Percentiles rank a stretch among this genome's conserved stretches.
Evolutionary conservation across 2,113 vertebrate species (phyloP).

Genomic region (Geothlypis trichas): DNA sequence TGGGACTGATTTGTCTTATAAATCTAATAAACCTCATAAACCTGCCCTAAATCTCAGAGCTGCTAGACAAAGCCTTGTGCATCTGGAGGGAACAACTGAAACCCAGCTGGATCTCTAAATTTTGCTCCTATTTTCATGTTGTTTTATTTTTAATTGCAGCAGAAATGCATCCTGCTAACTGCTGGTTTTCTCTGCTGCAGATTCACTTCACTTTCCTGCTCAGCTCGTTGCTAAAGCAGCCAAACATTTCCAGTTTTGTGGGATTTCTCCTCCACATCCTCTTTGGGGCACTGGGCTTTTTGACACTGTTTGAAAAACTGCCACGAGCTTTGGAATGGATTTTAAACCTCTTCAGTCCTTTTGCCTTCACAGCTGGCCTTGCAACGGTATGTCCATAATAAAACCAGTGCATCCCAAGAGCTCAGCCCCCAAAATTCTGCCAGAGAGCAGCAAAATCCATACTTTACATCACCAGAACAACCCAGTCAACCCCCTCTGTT

Average conservation of each 20-base stretch:
- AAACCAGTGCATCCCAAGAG: background rate
- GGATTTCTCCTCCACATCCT: constrained; percentile 80
- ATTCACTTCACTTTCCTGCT: constrained; percentile 89
- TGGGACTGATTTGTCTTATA: background rate
- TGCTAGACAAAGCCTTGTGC: background rate
- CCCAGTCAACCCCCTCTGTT: background rate
- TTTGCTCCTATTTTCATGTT: background rate
- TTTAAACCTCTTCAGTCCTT: constrained; percentile 83
- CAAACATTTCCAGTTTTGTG: constrained; percentile 79
- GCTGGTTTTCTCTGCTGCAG: constrained; percentile 48
- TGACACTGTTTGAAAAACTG: constrained; percentile 75
- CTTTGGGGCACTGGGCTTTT: constrained; percentile 79
- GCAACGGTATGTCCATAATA: constrained; percentile 71
- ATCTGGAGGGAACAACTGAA: background rate
- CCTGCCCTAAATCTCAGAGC: background rate
- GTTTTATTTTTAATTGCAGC: background rate
- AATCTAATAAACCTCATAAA: background rate
- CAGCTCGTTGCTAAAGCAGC: constrained; percentile 83
- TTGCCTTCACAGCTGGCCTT: constrained; percentile 82
- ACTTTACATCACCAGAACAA: rapidly evolving
- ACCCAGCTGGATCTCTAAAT: background rate
- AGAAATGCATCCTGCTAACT: background rate
- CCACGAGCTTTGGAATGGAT: constrained; percentile 77
- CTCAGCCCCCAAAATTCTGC: background rate
- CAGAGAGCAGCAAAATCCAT: rapidly evolving